These are phyloP conservation scores for Nyctalus aviator DNA, from an alignment of 2,797 vertebrate genomes.

Conservation along the genomic window DNA sequence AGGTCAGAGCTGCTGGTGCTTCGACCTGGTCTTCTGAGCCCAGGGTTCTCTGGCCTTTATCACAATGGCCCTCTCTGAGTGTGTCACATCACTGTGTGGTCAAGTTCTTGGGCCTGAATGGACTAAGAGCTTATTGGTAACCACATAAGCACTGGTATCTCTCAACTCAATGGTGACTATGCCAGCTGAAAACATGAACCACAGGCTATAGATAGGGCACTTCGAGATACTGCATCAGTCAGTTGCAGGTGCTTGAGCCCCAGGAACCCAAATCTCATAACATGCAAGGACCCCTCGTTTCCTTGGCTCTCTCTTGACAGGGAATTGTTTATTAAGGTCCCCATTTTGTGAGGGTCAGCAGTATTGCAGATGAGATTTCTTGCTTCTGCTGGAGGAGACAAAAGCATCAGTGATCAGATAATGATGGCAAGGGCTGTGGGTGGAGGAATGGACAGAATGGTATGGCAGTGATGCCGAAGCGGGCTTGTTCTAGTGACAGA, in stretches of 20 bases:
- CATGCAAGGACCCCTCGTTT: background rate
- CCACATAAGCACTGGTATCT: background rate
- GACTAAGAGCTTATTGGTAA: background rate
- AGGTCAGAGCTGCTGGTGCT: background rate
- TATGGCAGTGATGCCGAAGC: background rate
- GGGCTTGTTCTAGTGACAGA: too few relatives aligned
- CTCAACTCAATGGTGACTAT: background rate
- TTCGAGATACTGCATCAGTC: background rate
- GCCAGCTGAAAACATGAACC: background rate
- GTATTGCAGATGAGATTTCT: background rate
- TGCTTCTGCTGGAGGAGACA: background rate
- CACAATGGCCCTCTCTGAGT: background rate
- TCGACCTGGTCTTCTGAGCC: background rate
- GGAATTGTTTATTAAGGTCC: too few relatives aligned
- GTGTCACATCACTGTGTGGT: too few relatives aligned
- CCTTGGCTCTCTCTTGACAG: background rate
- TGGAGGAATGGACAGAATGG: background rate
- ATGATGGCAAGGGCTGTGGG: too few relatives aligned
- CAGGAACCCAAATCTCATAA: background rate
- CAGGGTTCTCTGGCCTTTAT: background rate
- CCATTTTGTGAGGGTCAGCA: background rate
- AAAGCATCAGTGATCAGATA: background rate
- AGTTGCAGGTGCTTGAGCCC: fast-evolving
- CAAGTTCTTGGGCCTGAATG: too few relatives aligned
- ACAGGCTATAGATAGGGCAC: background rate